A percentile compares a stretch with the other conserved stretches of the same genome.
These are phyloP conservation scores for Pogonocichla stellata DNA, from an alignment of 2,113 vertebrate genomes.

Conservation along the genomic window DNA sequence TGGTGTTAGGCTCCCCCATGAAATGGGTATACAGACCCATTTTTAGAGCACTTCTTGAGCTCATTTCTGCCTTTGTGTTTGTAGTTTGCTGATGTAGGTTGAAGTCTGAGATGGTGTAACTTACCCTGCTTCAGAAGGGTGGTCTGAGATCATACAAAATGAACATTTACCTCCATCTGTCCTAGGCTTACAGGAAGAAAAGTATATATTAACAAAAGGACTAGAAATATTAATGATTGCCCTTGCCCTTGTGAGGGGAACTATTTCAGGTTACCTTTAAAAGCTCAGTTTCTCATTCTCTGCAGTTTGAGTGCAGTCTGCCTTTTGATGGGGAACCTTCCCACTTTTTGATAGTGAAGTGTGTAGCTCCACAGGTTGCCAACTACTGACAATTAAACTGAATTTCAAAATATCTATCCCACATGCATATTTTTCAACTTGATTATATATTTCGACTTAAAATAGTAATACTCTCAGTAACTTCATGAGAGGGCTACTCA, in stretches of 20 bases:
- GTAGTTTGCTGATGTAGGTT: background rate
- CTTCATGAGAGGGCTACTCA: background rate
- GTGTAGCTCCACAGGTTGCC: background rate
- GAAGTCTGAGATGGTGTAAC: background rate
- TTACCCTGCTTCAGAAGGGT: background rate
- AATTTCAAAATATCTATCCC: background rate
- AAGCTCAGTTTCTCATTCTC: background rate
- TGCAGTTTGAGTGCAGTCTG: background rate
- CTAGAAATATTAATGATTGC: background rate
- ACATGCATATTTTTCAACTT: background rate
- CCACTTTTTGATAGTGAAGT: background rate
- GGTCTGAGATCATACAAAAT: background rate
- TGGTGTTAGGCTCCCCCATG: background rate
- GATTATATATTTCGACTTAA: background rate
- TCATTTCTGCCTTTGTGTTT: background rate
- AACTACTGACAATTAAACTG: background rate
- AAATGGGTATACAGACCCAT: accelerated
- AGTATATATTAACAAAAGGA: too few relatives aligned
- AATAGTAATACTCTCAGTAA: background rate
- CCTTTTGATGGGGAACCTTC: background rate
- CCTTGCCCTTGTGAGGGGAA: background rate
- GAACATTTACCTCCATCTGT: background rate
- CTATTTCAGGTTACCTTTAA: background rate
- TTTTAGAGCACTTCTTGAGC: background rate
- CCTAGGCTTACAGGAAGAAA: background rate